These are phyloP conservation scores for Nemotelus pantherinus DNA, from an alignment of 2,888 invertebrate species.

Conservation along the genomic window DNA sequence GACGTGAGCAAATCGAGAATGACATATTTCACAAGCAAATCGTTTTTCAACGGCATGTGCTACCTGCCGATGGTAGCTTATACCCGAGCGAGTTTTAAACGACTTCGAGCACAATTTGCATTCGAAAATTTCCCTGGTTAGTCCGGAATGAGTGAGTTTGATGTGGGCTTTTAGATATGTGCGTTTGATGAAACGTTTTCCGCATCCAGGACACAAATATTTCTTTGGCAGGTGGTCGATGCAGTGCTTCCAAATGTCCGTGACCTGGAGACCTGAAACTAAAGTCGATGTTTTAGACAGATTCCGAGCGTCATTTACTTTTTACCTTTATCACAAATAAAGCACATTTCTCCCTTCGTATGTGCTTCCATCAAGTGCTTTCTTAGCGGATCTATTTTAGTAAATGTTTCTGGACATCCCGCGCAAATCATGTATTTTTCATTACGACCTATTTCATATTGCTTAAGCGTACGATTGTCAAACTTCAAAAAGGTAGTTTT, in stretches of 20 bases:
- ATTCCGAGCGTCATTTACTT: too few relatives aligned
- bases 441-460: not conserved
- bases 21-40: constrained; percentile 45
- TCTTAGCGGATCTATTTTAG: constrained; percentile 14
- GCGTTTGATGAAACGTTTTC: constrained; percentile 25
- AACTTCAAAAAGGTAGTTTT: not conserved
- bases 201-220: constrained; percentile 13
- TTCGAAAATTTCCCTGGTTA: constrained; percentile 5
- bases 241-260: constrained; percentile 26
- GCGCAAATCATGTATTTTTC: constrained; percentile 13
- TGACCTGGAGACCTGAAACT: constrained; percentile 5
- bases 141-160: constrained; percentile 19
- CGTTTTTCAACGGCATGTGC: constrained; percentile 43
- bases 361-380: constrained; percentile 17
- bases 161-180: constrained; percentile 21
- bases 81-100: constrained; percentile 35
- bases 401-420: not conserved
- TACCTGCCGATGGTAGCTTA: constrained; percentile 33
- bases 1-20: constrained; percentile 50
- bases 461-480: not conserved
- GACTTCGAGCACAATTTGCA: constrained; percentile 28
- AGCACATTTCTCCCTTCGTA: constrained; percentile 12
- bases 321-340: constrained; percentile 17
- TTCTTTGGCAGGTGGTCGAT: constrained; percentile 8
- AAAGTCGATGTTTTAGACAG: not conserved